phyloP scores from a whole-genome alignment of 2,113 vertebrate genomes.

The Balaenoptera acutorostrata region DNA sequence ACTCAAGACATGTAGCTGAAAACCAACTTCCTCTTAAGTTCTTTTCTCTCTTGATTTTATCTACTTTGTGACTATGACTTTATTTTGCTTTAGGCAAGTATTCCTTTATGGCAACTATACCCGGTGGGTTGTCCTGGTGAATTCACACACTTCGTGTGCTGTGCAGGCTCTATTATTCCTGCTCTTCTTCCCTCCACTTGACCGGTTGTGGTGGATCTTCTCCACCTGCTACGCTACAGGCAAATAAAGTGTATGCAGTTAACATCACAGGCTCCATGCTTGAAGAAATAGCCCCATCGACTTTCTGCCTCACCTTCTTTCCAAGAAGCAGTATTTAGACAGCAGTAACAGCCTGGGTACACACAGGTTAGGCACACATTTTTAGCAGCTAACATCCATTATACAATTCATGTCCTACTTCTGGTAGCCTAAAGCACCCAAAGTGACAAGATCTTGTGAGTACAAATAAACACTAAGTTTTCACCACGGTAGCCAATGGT shows the following conservation, averaged over 20 bases:
- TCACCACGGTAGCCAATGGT: neutral
- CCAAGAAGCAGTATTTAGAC: neutral
- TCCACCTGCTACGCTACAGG: accelerated
- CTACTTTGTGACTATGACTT: neutral
- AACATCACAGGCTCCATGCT: accelerated
- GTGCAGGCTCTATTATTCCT: accelerated
- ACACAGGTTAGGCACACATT: neutral
- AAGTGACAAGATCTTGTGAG: neutral
- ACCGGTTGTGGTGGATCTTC: accelerated
- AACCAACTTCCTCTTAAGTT: neutral
- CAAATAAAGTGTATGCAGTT: accelerated
- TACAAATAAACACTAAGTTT: neutral
- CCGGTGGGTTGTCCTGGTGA: neutral
- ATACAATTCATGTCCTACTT: neutral
- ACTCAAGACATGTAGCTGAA: neutral
- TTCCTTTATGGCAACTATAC: neutral
- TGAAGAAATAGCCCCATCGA: accelerated
- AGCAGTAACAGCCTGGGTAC: neutral
- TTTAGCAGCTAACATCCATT: neutral
- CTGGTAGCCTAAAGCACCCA: neutral
- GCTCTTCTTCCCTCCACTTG: accelerated
- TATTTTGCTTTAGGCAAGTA: neutral
- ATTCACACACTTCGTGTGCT: accelerated
- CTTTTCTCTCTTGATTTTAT: neutral
- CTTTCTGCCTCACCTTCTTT: neutral